phyloP scores from a whole-genome alignment of 2,113 vertebrate genomes.

The Aptenodytes patagonicus region DNA sequence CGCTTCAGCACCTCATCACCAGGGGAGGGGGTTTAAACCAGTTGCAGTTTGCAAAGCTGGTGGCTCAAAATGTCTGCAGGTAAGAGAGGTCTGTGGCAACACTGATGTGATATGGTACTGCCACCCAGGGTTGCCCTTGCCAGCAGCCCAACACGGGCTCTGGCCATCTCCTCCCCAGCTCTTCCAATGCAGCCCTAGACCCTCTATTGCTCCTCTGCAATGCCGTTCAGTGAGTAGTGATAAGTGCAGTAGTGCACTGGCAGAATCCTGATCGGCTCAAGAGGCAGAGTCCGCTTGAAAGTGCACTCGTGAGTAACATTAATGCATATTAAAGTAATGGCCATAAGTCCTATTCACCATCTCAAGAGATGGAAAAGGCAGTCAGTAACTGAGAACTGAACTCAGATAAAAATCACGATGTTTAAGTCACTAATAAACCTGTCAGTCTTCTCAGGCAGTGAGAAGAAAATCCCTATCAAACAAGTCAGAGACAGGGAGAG shows the following conservation, averaged over 20 bases:
- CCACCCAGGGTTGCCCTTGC: not conserved
- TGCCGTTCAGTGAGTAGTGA: not conserved
- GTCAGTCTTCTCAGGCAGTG: not conserved
- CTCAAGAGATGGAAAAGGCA: not conserved
- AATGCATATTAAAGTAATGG: not conserved
- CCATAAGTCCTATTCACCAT: not conserved
- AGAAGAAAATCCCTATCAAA: not conserved
- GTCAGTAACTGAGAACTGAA: not conserved
- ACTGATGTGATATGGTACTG: fast-evolving
- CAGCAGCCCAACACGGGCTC: not conserved
- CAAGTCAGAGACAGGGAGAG: not conserved
- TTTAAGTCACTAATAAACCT: not conserved
- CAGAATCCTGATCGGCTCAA: not conserved
- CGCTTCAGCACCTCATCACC: not conserved
- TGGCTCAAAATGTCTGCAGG: not conserved
- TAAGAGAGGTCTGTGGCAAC: not conserved
- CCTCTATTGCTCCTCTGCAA: not conserved
- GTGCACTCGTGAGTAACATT: not conserved
- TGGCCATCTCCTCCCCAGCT: not conserved
- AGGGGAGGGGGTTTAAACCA: not conserved
- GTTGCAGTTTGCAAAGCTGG: not conserved
- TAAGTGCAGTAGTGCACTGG: not conserved
- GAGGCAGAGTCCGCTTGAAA: not conserved
- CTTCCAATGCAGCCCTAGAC: not conserved
- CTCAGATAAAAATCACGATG: not conserved